Conservation (phyloP, 2,888 invertebrate species). For the Molorchus minor region DNA sequence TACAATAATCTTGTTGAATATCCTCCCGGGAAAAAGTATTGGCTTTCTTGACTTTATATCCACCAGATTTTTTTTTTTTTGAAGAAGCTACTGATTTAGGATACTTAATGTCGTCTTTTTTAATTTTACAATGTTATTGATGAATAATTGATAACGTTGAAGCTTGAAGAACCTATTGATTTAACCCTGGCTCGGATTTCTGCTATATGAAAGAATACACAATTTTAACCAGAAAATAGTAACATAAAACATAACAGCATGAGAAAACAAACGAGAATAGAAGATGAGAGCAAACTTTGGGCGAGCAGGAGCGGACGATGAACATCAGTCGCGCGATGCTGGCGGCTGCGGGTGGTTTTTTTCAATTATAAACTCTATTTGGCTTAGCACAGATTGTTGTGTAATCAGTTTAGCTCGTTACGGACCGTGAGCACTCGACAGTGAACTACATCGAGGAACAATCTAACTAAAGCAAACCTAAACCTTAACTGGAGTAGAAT, state of each 20-base stretch:
- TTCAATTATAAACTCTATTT: constrained; percentile 66
- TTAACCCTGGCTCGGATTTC: no score
- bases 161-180: no score
- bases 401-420: constrained; percentile 65
- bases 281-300: constrained; percentile 33
- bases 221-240: constrained; percentile 27
- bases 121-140: no score
- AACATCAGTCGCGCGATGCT: constrained; percentile 39
- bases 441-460: constrained; percentile 63
- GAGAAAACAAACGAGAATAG: constrained; percentile 39
- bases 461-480: constrained; percentile 64
- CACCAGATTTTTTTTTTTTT: no score
- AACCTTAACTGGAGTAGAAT: constrained; percentile 66
- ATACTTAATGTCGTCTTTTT: no score
- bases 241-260: constrained; percentile 35
- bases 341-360: constrained; percentile 59
- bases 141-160: no score
- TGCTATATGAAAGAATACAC: constrained; percentile 8
- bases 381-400: constrained; percentile 65
- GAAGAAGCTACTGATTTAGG: no score
- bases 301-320: constrained; percentile 19
- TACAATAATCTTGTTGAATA: no score
- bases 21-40: no score
- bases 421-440: constrained; percentile 63
- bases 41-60: no score